Percentiles rank a stretch among this genome's conserved stretches.
These are phyloP conservation scores for Aphelocoma coerulescens DNA, from an alignment of 2,113 vertebrate species.

Conservation along the genomic window DNA sequence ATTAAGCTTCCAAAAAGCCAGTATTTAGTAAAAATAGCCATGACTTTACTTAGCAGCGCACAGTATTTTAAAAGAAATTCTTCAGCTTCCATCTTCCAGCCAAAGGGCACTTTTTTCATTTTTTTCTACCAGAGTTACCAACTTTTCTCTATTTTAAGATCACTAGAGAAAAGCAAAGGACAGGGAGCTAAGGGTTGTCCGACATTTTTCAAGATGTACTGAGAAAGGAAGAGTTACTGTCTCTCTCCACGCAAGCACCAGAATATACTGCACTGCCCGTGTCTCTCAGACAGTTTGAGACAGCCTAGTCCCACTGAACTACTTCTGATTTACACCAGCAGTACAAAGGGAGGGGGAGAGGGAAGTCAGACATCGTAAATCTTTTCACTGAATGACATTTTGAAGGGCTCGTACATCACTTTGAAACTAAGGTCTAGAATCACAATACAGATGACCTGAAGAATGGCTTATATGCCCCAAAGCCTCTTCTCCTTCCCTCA, in stretches of 20 bases:
- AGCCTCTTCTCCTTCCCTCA: background rate
- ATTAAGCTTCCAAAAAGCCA: background rate
- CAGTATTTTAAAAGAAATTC: background rate
- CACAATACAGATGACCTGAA: background rate
- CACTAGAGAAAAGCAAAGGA: background rate
- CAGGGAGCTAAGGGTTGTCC: background rate
- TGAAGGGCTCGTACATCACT: background rate
- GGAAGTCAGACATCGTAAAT: background rate
- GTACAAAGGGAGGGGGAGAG: background rate
- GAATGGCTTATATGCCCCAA: background rate
- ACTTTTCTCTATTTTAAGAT: background rate
- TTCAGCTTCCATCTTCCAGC: background rate
- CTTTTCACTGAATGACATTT: slow-evolving; percentile 16
- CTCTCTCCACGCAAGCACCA: background rate
- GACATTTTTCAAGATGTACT: background rate
- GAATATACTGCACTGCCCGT: background rate
- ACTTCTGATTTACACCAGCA: slow-evolving; percentile 28
- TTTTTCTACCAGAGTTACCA: background rate
- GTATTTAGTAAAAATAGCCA: background rate
- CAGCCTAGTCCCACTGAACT: background rate
- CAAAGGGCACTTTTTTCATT: background rate
- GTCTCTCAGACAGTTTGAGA: background rate
- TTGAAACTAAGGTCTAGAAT: background rate
- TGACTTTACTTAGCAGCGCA: background rate
- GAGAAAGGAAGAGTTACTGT: background rate